phyloP scores from a whole-genome alignment of 1,140 invertebrate genomes.

The Danaus melanippus region DNA sequence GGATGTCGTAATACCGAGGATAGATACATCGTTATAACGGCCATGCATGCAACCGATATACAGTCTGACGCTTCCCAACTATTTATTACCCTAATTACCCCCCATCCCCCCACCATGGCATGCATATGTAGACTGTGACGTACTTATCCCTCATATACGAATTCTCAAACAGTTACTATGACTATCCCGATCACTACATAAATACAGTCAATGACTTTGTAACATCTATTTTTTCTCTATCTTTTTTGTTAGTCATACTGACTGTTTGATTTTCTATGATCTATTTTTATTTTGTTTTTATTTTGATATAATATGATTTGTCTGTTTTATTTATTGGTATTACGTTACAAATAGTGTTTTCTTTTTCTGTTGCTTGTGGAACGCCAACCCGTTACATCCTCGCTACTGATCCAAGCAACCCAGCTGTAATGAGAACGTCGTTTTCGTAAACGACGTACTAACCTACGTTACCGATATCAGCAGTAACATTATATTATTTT shows the following conservation, averaged over 20 bases:
- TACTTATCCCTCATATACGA: slow-evolving; percentile 55
- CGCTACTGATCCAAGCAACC: slow-evolving; percentile 58
- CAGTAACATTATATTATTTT: slow-evolving; percentile 55
- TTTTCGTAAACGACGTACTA: slow-evolving; percentile 44
- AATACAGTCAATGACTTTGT: slow-evolving; percentile 41
- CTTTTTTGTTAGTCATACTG: slow-evolving; percentile 69
- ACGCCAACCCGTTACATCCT: slow-evolving; percentile 62
- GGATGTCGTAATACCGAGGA: slow-evolving; percentile 48
- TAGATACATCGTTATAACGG: slow-evolving; percentile 39
- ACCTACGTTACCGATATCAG: slow-evolving; percentile 50
- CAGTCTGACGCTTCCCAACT: slow-evolving; percentile 62
- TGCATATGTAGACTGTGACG: slow-evolving; percentile 65
- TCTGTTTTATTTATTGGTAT: slow-evolving; percentile 48
- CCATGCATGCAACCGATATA: slow-evolving; percentile 47
- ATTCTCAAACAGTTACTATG: slow-evolving; percentile 67
- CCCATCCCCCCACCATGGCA: slow-evolving; percentile 49
- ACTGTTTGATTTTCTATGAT: slow-evolving; percentile 68
- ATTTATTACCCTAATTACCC: slow-evolving; percentile 44
- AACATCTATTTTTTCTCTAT: slow-evolving; percentile 54
- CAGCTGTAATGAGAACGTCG: slow-evolving; percentile 33
- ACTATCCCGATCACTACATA: slow-evolving; percentile 50
- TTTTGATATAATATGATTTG: slow-evolving; percentile 29
- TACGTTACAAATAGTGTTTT: slow-evolving; percentile 56
- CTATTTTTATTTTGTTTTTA: slow-evolving; percentile 51
- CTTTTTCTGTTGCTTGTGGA: slow-evolving; percentile 58